phyloP scores from a whole-genome alignment of 2,113 vertebrate genomes.

The Morone saxatilis region DNA sequence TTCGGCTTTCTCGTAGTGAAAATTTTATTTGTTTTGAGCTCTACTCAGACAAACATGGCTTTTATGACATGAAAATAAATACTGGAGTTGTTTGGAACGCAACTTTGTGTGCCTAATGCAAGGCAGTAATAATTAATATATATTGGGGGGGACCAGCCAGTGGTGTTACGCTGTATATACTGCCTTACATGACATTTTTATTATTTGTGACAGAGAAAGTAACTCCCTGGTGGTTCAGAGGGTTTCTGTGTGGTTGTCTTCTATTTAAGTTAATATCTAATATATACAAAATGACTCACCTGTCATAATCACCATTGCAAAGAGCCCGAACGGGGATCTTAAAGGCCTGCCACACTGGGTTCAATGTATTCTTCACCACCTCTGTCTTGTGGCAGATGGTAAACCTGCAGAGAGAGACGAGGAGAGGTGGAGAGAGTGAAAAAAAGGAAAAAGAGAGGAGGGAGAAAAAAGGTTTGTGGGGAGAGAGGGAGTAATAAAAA shows the following conservation, averaged over 20 bases:
- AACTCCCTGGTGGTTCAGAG: background rate
- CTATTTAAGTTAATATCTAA: background rate
- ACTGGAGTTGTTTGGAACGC: no score
- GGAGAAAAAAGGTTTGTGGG: background rate
- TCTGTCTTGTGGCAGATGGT: slow-evolving; percentile 96
- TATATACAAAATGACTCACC: slow-evolving; percentile 77
- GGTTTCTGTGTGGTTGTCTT: background rate
- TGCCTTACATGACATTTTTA: background rate
- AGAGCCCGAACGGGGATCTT: slow-evolving; percentile 92
- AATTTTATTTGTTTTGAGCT: background rate
- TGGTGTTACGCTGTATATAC: no score
- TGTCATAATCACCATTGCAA: slow-evolving; percentile 95
- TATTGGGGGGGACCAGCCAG: no score
- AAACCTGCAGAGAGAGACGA: slow-evolving; percentile 82
- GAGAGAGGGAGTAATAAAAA: background rate
- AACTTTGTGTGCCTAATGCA: background rate
- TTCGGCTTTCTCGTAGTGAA: background rate
- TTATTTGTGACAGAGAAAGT: background rate
- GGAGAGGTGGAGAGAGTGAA: background rate
- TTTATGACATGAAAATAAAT: background rate
- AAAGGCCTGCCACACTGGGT: slow-evolving; percentile 95
- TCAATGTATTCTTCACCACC: slow-evolving; percentile 93
- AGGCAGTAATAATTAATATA: no score
- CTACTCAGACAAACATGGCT: background rate
- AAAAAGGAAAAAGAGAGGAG: background rate